These are phyloP conservation scores for Sepioteuthis lessoniana DNA, from an alignment of 2,888 invertebrate genomes.

Conservation along the genomic window DNA sequence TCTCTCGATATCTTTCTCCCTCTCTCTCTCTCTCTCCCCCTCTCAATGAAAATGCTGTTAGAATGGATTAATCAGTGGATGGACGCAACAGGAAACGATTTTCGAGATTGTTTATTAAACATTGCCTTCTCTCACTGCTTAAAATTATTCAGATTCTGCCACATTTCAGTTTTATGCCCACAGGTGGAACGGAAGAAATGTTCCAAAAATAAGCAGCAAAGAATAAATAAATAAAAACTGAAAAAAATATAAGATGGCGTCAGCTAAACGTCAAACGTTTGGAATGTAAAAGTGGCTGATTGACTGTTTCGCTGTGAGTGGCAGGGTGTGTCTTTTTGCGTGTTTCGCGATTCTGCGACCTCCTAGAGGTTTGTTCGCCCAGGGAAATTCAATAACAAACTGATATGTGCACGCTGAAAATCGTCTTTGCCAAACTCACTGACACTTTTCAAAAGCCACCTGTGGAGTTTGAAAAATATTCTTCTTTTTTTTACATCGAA, in stretches of 20 bases:
- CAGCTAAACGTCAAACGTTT: not conserved
- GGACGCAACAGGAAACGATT: not conserved
- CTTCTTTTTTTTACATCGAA: too few species aligned
- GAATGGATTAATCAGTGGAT: not conserved
- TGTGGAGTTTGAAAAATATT: not conserved
- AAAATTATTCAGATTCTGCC: not conserved
- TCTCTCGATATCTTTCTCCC: too few species aligned
- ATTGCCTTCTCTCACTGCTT: not conserved
- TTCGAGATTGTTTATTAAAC: not conserved
- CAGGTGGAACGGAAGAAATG: not conserved
- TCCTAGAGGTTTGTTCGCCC: not conserved
- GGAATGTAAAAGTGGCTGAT: not conserved
- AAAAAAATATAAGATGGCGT: not conserved
- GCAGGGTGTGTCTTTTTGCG: not conserved
- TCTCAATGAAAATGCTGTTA: not conserved
- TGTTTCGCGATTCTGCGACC: not conserved
- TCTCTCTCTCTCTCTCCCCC: too few species aligned
- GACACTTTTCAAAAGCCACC: not conserved
- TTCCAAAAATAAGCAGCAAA: not conserved
- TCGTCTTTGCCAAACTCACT: not conserved
- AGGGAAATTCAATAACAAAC: not conserved
- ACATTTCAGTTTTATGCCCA: conserved; percentile 4
- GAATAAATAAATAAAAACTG: too few species aligned
- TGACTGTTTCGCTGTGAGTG: not conserved
- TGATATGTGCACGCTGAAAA: not conserved